Percentiles rank a stretch among this genome's conserved stretches.
These are phyloP conservation scores for Pachyuromys duprasi DNA, from an alignment of 2,797 vertebrate species.

Conservation along the genomic window DNA sequence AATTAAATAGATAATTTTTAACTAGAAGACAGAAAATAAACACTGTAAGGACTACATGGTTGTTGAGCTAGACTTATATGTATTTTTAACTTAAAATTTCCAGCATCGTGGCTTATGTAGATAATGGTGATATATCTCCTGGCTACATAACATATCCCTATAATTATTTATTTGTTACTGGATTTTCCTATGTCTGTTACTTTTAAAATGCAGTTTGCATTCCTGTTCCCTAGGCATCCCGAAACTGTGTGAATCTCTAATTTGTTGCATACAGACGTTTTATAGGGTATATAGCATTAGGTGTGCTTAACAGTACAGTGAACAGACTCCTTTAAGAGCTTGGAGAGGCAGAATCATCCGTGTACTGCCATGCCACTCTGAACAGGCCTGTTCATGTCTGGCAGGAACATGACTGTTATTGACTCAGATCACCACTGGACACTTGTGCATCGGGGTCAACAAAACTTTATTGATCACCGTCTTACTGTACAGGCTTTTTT, in stretches of 20 bases:
- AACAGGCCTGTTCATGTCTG: not conserved
- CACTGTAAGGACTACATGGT: not conserved
- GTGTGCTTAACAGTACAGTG: not conserved
- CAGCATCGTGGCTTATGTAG: not conserved
- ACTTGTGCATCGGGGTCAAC: not conserved
- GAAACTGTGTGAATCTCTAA: not conserved
- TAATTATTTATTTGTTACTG: constrained; percentile 17
- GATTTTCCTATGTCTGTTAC: constrained; percentile 5
- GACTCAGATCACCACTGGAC: not conserved
- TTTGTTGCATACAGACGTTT: not conserved
- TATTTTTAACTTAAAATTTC: not conserved
- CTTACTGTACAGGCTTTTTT: not conserved
- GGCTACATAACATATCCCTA: not conserved
- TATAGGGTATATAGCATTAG: not conserved
- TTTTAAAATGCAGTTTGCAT: constrained; percentile 1
- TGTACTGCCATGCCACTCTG: not conserved
- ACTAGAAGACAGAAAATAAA: constrained; percentile 15
- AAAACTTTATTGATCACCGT: constrained; percentile 6
- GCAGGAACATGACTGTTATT: not conserved
- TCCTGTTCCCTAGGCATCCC: not conserved
- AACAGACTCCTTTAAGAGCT: not conserved
- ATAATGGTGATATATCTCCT: not conserved
- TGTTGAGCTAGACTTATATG: constrained; percentile 6
- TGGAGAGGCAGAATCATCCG: not conserved
- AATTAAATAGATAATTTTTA: constrained; percentile 8